phyloP scores from a whole-genome alignment of 2,888 invertebrate species.

The Fragum whitleyi region DNA sequence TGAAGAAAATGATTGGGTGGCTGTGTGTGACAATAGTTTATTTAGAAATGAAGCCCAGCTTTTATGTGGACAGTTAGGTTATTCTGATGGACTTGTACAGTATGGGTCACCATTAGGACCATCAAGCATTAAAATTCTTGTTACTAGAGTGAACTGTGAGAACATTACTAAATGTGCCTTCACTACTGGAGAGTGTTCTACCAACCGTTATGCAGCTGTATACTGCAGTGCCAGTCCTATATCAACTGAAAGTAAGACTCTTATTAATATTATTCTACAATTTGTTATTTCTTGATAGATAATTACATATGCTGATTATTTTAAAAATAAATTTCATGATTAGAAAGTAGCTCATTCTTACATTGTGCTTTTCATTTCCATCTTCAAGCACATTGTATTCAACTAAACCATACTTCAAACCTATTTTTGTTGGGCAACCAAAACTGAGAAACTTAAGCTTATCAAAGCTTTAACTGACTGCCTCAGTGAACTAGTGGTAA shows the following conservation, averaged over 20 bases:
- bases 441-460: too few species aligned
- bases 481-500: too few species aligned
- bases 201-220: constrained; percentile 44
- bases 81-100: constrained; percentile 54
- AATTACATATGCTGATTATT: too few species aligned
- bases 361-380: too few species aligned
- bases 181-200: constrained; percentile 44
- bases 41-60: constrained; percentile 62
- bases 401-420: too few species aligned
- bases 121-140: constrained; percentile 29
- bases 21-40: constrained; percentile 64
- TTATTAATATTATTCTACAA: too few species aligned
- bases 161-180: constrained; percentile 44
- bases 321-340: too few species aligned
- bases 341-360: too few species aligned
- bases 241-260: constrained; percentile 47
- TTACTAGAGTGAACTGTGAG: constrained; percentile 39
- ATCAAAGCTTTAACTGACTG: too few species aligned
- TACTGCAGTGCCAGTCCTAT: constrained; percentile 51
- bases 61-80: constrained; percentile 70
- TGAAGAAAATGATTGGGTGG: constrained; percentile 38
- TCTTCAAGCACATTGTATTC: too few species aligned
- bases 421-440: too few species aligned
- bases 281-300: too few species aligned
- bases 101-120: constrained; percentile 52